phyloP scores from a whole-genome alignment of 2,113 vertebrate species.

The Indicator maculatus region DNA sequence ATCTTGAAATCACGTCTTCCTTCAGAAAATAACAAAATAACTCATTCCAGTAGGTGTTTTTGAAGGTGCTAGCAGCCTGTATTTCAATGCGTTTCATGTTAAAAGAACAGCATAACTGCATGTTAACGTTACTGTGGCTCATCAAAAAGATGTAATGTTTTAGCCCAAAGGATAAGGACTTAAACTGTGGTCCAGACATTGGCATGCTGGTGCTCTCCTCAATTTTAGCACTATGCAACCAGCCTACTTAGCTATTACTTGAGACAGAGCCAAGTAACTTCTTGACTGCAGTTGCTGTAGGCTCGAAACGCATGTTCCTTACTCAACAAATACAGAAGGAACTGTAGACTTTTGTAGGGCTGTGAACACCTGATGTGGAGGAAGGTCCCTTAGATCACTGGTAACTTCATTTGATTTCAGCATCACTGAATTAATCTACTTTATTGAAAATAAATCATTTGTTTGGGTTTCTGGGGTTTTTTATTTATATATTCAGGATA shows the following conservation, averaged over 20 bases:
- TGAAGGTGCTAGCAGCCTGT: not conserved
- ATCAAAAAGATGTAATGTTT: fast-evolving
- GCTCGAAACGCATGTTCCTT: not conserved
- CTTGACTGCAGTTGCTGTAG: not conserved
- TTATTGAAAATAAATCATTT: not conserved
- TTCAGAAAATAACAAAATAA: not conserved
- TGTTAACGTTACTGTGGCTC: fast-evolving
- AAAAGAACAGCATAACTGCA: not conserved
- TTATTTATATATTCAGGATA: slow-evolving; percentile 2
- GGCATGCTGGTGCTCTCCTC: not conserved
- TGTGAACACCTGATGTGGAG: not conserved
- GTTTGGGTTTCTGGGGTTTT: not conserved
- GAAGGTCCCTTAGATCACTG: not conserved
- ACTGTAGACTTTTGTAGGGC: fast-evolving
- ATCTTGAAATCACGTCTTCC: not conserved
- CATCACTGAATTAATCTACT: not conserved
- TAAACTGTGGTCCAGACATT: fast-evolving
- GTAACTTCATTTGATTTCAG: not conserved
- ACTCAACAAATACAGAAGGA: not conserved
- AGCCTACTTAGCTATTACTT: fast-evolving
- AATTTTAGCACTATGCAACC: not conserved
- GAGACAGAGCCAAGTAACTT: not conserved
- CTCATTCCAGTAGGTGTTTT: not conserved
- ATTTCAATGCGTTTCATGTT: fast-evolving
- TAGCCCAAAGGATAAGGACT: not conserved